Evolutionary conservation across 2,888 invertebrate species (phyloP), one percentile per base, ranked within the genome.

Genomic region (Pachydiplax longipennis): DNA sequence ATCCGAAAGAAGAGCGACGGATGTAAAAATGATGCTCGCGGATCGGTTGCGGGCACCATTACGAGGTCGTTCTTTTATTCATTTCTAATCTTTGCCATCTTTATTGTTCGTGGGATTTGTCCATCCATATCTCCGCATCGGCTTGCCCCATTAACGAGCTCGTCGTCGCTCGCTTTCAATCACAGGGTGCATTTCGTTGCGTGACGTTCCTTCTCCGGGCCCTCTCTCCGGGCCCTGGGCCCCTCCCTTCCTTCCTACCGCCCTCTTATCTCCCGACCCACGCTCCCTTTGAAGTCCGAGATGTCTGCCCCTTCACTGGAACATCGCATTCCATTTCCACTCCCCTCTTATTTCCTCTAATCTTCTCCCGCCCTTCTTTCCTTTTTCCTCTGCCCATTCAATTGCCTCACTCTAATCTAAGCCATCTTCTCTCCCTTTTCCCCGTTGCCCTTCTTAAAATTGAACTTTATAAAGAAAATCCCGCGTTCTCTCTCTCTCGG

Each of bases 101-200:
- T 82, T 82, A 82, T 82, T 82, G 82, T 82, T 82, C 82, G 48
- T 82, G 82, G 44, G n/a, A 44, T 82, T 82, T 82, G 40, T 82
- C 44, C n/a, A 13, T 82, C 40, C 40, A 40, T 81, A 81, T 81
- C 81, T 81, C 40, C 22, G 40, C 37, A 81, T 82, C 82, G 48
- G 82, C 37, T 37, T 81, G 35, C 82, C 44, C 82, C 25, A 82
- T 48, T 82, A 82, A 82, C 82, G 48, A 48, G 82, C 82, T 44
- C 18, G 81, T 40, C 37, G 81, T 81, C 40, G n/a, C 48, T 25
- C 82, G 82, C 82, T 82, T 48, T 48, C 82, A 82, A 82, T 82
- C 82, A 82, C 48, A 83, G 53, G 3, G 53, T 73, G 73, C 73
- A 73, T 73, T 31, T 22, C 12, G 65, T 65, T 65, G 65, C 65